Base-by-base conservation (phyloP, 2,113 vertebrate genomes). In the Cricetomys ansorgei region DNA sequence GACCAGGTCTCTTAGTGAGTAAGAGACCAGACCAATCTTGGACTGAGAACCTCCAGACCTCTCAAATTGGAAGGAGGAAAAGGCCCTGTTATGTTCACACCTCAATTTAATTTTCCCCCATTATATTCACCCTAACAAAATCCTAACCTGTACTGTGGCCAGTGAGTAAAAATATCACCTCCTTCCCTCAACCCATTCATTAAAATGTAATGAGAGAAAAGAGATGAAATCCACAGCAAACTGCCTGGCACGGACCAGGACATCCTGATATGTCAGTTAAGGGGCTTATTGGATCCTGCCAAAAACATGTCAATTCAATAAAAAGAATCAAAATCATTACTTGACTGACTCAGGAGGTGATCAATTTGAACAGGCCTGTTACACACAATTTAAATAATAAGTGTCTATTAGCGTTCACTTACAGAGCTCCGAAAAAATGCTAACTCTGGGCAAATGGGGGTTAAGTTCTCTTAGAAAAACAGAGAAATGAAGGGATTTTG, bases 281-380 rank as follows among this genome's bases (percentile, higher is more conserved):
- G 62, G 17, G 40, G 57, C 50, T 73, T 77, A 75, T 88, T 19
- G 19, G 89, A 37, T 73, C 34, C 40, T 95, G 83, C 48, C 57
- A 2, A 89, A 92, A 88, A 15, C 17, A 65, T 64, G 57, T 90
- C 45, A 88, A 43, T 80, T 87, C 64, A 88, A 67, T 86, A 72
- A n/a, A 88, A 83, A 86, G 45, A 84, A 85, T 92, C 4, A 69
- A 87, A 95, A 79, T 37, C 23, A 65, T 65, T 48, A 57, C 48
- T 69, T 75, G 69, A 57, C 77, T 85, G 86, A 77, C 69, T 90
- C 29, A 72, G 88, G 91, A 95, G 45, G 69, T 25, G 86, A 95
- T 79, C 45, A 48, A 40, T 64, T 50, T 64, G 50, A 87, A 87
- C 93, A 27, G 17, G n/a, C 27, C 16, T 89, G 2, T 53, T 83